Evolutionary conservation across 2,113 vertebrate species (phyloP), one percentile per base, ranked within the genome.

Genomic region (Lagopus muta): DNA sequence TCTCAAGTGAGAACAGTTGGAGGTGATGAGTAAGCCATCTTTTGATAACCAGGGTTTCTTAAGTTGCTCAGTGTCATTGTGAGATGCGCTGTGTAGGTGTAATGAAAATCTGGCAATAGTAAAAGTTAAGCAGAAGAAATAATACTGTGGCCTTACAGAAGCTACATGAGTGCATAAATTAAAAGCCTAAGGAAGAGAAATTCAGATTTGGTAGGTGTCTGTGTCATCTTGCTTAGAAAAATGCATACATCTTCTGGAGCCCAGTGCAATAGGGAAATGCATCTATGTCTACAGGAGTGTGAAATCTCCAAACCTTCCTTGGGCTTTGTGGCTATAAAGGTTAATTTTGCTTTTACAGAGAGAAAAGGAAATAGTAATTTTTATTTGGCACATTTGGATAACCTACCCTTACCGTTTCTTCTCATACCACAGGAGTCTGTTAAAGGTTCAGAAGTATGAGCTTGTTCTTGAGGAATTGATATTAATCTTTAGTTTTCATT

Each of bases 81-180:
- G 5, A 45, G 48, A 13, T 52, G 8, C 70, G 72, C 4, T 64
- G 17, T 81, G 19, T 22, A 71, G 11, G n/a, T 14, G 43, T 77
- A 75, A 84, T 78, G 66, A 71, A 60, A 22, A 62, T 65, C 70
- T 84, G 61, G 57, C 52, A 72, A 21, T 74, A 86, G 42, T 55
- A 48, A 57, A 90, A 90, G 61, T 32, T 78, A 89, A 85, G 75
- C 19, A 48, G 70, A 93, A 93, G 66, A 82, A 86, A 16, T 15
- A 61, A 65, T 60, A 54, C 0, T 5, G 62, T 92, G 79, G 62
- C 80, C 17, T 45, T 48, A 75, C 40, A 81, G 65, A 60, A 40
- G 25, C 67, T 3, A 16, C 75, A 13, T 82, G 64, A 75, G 42
- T 72, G 14, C 27, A 79, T 69, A 92, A 93, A 76, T 65, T 55